Conservation (phyloP, 2,113 vertebrate genomes). For the Oryzias javanicus region DNA sequence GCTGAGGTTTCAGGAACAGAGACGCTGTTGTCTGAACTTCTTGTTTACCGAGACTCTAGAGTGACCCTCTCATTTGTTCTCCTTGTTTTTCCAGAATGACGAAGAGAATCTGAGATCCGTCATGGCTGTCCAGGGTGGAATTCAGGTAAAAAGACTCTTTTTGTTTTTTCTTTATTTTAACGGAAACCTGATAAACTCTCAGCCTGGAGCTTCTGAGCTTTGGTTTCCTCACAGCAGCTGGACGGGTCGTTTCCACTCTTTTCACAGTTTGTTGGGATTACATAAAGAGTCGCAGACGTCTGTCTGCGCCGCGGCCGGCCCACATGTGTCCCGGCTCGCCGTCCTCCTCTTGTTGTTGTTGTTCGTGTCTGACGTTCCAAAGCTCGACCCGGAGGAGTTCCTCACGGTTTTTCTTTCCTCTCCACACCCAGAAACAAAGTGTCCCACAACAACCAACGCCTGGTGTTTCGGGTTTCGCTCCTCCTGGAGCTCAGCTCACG, state of each 20-base stretch:
- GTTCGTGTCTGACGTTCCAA: conserved; percentile 49
- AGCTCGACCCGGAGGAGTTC: conserved; percentile 40
- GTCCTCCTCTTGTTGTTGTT: conserved; percentile 21
- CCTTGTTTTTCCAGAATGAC: conserved; percentile 62
- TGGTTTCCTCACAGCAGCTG: no score
- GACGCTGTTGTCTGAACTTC: no score
- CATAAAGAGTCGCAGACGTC: conserved; percentile 30
- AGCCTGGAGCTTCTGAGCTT: no score
- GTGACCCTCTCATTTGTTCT: neutral
- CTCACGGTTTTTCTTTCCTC: conserved; percentile 25
- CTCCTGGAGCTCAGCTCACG: neutral
- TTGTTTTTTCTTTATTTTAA: no score
- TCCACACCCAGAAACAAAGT: conserved; percentile 50
- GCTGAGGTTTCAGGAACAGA: no score
- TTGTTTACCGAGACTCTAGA: no score
- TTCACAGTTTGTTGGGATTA: conserved; percentile 14
- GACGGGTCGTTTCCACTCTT: no score
- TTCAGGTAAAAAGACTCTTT: conserved; percentile 58
- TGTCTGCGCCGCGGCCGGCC: conserved; percentile 33
- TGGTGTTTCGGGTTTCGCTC: conserved; percentile 49
- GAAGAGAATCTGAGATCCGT: conserved; percentile 50
- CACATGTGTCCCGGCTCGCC: conserved; percentile 53
- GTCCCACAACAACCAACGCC: conserved; percentile 50
- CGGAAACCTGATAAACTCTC: no score
- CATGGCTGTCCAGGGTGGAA: conserved; percentile 75